phyloP scores from a whole-genome alignment of 2,113 vertebrate species.

The Nematolebias whitei region DNA sequence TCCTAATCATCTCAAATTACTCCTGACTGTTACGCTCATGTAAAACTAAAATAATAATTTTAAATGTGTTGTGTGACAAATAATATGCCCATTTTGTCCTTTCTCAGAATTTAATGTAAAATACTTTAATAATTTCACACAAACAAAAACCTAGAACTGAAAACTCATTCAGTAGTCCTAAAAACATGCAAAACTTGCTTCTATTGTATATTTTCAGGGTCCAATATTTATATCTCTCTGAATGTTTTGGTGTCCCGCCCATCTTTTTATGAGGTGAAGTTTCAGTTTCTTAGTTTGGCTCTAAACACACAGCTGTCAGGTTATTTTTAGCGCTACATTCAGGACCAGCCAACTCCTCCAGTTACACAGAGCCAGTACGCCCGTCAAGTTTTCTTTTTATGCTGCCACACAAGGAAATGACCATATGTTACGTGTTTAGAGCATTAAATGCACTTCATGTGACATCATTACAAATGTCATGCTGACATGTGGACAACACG shows the following conservation, averaged over 20 bases:
- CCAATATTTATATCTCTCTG: conserved; percentile 3
- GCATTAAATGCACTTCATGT: conserved; percentile 33
- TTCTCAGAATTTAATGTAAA: no score
- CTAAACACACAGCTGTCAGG: conserved; percentile 61
- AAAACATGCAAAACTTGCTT: no score
- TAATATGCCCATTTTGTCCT: no score
- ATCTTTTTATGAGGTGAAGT: conserved; percentile 39
- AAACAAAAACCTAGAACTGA: no score
- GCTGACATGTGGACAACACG: conserved; percentile 14
- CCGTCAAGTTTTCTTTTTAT: conserved; percentile 18
- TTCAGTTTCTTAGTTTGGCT: conserved; percentile 43
- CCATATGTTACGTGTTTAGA: conserved; percentile 28
- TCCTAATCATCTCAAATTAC: no score
- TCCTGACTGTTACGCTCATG: no score
- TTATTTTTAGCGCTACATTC: conserved; percentile 69
- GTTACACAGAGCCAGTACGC: conserved; percentile 54
- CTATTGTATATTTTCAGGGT: not conserved
- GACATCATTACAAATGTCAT: not conserved
- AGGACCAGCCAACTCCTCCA: conserved; percentile 69
- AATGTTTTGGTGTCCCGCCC: conserved; percentile 15
- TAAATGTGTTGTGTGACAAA: no score
- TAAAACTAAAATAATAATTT: no score
- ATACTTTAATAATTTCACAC: no score
- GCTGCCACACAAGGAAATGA: conserved; percentile 20
- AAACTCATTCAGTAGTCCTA: no score